Evolutionary conservation across 2,888 invertebrate species (phyloP).

Genomic region (Mongoloraphidia duomilia): DNA sequence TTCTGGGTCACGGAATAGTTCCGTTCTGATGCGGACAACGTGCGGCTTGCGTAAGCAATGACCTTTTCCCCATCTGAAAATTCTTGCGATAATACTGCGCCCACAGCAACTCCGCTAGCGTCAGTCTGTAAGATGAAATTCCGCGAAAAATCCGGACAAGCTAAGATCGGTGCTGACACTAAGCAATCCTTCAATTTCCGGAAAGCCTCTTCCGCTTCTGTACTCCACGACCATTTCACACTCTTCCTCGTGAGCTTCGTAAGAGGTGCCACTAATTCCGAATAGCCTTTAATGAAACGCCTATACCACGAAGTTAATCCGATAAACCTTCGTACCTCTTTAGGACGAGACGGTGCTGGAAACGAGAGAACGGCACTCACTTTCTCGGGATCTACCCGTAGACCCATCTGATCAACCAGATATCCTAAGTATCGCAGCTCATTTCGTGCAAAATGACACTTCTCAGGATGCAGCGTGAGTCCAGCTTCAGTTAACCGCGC

Average conservation of each 20-base stretch:
- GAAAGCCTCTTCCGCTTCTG: not conserved
- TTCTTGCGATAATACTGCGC: too few species aligned
- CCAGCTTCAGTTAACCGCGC: too few species aligned
- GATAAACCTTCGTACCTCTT: conserved; percentile 7
- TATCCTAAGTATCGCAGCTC: conserved; percentile 20
- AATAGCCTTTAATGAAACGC: not conserved
- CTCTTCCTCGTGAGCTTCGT: not conserved
- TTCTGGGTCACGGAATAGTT: not conserved
- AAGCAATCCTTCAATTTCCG: not conserved
- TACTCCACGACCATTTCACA: not conserved
- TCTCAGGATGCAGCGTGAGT: too few species aligned
- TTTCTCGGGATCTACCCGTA: conserved; percentile 8
- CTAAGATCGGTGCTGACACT: not conserved
- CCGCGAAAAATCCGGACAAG: too few species aligned
- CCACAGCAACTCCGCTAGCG: too few species aligned
- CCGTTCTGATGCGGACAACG: not conserved
- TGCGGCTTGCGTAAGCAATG: conserved; percentile 1
- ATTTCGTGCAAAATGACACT: too few species aligned
- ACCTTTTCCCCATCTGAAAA: not conserved
- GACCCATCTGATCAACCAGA: conserved; percentile 13
- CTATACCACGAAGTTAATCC: conserved; percentile 7
- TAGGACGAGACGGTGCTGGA: conserved; percentile 1
- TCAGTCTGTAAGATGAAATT: too few species aligned
- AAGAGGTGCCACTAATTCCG: not conserved
- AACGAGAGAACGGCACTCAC: conserved; percentile 6